phyloP scores from a whole-genome alignment of 2,797 vertebrate genomes.

The Neostethus bicornis region DNA sequence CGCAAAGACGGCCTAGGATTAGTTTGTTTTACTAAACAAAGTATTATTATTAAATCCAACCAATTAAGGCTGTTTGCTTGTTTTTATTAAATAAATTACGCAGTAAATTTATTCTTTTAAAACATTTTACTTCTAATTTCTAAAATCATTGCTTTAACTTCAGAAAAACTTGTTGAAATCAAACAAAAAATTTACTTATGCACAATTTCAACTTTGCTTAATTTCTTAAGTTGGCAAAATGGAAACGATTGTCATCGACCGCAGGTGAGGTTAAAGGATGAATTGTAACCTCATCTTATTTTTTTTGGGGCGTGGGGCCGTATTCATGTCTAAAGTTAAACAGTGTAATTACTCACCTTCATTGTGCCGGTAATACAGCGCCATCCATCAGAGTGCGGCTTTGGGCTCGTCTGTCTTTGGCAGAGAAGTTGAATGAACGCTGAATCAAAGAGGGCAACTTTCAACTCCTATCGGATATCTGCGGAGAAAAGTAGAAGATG shows the following conservation, averaged over 20 bases:
- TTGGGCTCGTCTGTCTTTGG: slow-evolving; percentile 3
- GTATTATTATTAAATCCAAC: too few relatives aligned
- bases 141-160: too few relatives aligned
- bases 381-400: slow-evolving; percentile 36
- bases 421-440: slow-evolving; percentile 23
- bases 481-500: neutral
- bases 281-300: slow-evolving; percentile 21
- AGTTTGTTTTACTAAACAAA: too few relatives aligned
- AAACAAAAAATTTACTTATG: neutral
- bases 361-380: slow-evolving; percentile 29
- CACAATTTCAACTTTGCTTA: neutral
- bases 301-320: slow-evolving; percentile 22
- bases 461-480: slow-evolving; percentile 79
- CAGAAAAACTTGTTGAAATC: too few relatives aligned
- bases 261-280: slow-evolving; percentile 12
- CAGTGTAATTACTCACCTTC: slow-evolving; percentile 42
- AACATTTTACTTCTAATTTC: too few relatives aligned
- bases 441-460: slow-evolving; percentile 60
- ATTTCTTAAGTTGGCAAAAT: neutral
- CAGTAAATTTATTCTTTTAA: too few relatives aligned
- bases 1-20: too few relatives aligned
- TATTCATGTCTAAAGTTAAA: slow-evolving; percentile 52
- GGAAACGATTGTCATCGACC: slow-evolving; percentile 6
- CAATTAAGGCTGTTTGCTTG: too few relatives aligned
- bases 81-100: too few relatives aligned